These are phyloP conservation scores for Lepus timidus DNA, from an alignment of 2,113 vertebrate species.

Conservation along the genomic window DNA sequence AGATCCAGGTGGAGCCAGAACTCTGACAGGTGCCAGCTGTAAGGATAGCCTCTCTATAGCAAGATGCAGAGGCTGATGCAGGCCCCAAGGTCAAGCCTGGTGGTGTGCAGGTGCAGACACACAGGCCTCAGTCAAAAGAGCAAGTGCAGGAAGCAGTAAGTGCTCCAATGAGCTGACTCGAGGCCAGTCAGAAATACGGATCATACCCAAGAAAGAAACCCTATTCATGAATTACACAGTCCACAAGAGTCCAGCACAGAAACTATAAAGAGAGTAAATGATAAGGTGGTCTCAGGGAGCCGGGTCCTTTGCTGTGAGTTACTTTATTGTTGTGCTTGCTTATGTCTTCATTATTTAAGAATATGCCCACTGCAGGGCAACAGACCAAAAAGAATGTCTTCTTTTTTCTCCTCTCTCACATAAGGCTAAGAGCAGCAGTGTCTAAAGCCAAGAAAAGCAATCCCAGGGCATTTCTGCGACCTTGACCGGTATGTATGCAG, in stretches of 20 bases:
- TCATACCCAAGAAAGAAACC: slow-evolving; percentile 44
- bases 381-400: background rate
- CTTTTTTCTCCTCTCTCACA: too few species aligned
- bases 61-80: background rate
- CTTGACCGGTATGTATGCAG: background rate
- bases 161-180: background rate
- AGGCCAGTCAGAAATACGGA: slow-evolving; percentile 17
- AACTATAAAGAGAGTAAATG: background rate
- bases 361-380: background rate
- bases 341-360: slow-evolving; percentile 47
- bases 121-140: background rate
- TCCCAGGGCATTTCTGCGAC: background rate
- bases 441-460: background rate
- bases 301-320: background rate
- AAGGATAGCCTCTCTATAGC: background rate
- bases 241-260: slow-evolving; percentile 3
- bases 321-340: background rate
- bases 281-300: slow-evolving; percentile 8
- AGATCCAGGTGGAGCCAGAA: background rate
- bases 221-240: slow-evolving; percentile 22
- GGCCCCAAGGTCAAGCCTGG: background rate
- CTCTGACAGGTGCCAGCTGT: too few species aligned
- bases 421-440: background rate
- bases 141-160: background rate
- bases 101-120: background rate